These are phyloP conservation scores for Limnephilus rhombicus DNA, from an alignment of 2,888 invertebrate species.

Conservation along the genomic window DNA sequence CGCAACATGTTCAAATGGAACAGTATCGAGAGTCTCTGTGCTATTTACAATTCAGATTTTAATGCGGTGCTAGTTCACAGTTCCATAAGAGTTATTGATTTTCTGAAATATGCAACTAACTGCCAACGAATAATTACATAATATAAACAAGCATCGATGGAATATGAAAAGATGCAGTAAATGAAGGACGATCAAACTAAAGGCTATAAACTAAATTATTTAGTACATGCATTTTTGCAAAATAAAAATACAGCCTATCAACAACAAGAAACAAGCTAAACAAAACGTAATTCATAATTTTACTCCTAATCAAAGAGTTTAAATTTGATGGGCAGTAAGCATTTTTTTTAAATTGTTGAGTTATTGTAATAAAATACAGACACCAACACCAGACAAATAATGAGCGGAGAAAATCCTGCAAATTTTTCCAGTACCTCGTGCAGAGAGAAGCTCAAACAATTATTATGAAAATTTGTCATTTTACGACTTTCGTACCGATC, in stretches of 20 bases:
- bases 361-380: background rate
- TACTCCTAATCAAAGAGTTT: too few relatives aligned
- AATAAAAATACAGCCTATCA: too few relatives aligned
- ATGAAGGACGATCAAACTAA: background rate
- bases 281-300: background rate
- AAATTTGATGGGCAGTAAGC: too few relatives aligned
- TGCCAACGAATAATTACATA: background rate
- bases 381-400: background rate
- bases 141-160: background rate
- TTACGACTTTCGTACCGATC: background rate
- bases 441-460: background rate
- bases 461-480: background rate
- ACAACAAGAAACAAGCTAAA: too few relatives aligned
- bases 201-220: background rate
- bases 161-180: background rate
- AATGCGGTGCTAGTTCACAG: background rate
- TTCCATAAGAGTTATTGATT: background rate
- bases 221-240: background rate
- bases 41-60: background rate
- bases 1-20: background rate
- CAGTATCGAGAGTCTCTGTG: background rate
- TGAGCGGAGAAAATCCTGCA: background rate
- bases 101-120: background rate
- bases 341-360: too few relatives aligned
- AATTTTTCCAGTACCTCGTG: background rate